Base-by-base conservation (phyloP, 2,113 vertebrate genomes). In the Oreotrochilus melanogaster region DNA sequence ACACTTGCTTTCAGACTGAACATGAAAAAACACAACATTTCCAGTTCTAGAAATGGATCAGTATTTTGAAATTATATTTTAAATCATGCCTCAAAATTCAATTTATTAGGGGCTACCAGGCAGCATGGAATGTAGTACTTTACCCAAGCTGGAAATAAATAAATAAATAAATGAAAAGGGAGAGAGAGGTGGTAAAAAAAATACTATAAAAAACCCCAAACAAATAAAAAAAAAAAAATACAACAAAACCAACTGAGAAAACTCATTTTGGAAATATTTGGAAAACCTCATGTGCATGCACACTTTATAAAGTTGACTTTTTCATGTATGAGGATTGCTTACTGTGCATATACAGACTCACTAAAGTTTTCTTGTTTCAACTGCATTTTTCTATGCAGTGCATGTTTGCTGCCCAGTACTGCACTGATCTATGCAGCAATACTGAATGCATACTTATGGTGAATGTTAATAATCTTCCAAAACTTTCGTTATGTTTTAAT, bases 211-310 rank as follows among this genome's bases (percentile, higher is more conserved):
- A 39, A 39, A 39, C 39, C 39, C 11, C 39, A 39, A 39, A 39
- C 39, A 39, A 39, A 39, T 37, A 11, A 39, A 39, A 11, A 39
- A 39, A 39, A 39, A 39, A 39, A 39, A 39, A 39, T n/a, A n/a
- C n/a, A n/a, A n/a, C n/a, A 39, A 39, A 39, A 39, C 11, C 39
- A 22, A 1, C 10, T 39, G 2, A 3, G 22, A 65, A 58, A 62
- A n/a, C 2, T 58, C 0, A 0, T 4, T 65, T 89, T 64, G 39
- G 35, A 92, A 62, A 61, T 65, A 42, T 25, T 51, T 79, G 43
- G 47, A 78, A 88, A 95, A 85, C 7, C 3, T 91, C 31, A 69
- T 11, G 17, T 8, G 14, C 9, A 17, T 37, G 10, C 25, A 69
- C 7, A 57, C 14, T 64, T 76, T 64, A 11, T 35, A 90, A 86